Evolutionary conservation across 2,797 vertebrate genomes (phyloP).

Genomic region (Crocidura indochinensis): DNA sequence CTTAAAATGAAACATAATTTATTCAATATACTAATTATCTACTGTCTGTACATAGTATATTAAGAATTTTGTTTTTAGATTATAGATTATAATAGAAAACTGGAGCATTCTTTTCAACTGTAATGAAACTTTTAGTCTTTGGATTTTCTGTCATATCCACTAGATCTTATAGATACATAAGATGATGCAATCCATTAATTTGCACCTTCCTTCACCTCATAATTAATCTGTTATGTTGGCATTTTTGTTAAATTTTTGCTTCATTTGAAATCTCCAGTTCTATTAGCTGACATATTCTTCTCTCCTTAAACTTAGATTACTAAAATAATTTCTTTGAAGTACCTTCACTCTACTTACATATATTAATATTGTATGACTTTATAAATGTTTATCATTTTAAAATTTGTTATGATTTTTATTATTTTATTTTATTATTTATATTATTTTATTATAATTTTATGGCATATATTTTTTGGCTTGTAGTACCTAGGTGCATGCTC

Average conservation of each 20-base stretch:
- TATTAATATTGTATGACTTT: neutral
- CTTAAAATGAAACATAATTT: slow-evolving; percentile 55
- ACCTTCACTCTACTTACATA: slow-evolving; percentile 20
- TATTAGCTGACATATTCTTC: neutral
- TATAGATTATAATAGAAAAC: slow-evolving; percentile 30
- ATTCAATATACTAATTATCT: slow-evolving; percentile 21
- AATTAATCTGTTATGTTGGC: neutral
- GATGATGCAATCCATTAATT: neutral
- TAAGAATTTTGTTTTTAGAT: neutral
- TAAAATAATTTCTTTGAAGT: neutral
- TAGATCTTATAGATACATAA: slow-evolving; percentile 42
- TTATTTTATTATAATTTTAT: too few relatives aligned
- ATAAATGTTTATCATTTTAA: too few relatives aligned
- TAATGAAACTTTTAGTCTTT: slow-evolving; percentile 19
- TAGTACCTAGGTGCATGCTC: too few relatives aligned
- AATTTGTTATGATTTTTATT: too few relatives aligned
- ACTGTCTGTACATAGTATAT: neutral
- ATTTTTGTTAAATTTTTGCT: slow-evolving; percentile 28
- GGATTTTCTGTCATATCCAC: neutral
- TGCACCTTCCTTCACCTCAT: neutral
- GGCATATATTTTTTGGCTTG: too few relatives aligned
- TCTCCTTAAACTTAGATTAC: slow-evolving; percentile 6
- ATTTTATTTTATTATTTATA: too few relatives aligned
- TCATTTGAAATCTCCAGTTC: slow-evolving; percentile 23
- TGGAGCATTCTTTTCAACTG: neutral